Base-by-base conservation (phyloP, 2,888 invertebrate genomes). In the Aporophyla nigra region DNA sequence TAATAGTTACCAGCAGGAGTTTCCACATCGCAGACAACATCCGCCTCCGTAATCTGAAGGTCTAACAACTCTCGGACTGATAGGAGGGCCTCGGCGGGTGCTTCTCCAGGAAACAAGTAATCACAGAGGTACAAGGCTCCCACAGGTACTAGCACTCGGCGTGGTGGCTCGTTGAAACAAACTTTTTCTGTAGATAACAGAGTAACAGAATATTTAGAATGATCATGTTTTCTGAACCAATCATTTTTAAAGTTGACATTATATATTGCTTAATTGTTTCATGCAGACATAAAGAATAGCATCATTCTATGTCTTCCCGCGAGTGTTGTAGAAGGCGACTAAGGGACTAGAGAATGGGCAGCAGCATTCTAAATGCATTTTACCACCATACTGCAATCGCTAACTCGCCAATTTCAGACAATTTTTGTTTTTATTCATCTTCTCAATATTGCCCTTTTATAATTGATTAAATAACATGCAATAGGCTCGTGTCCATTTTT, bases 51-150 rank as follows among this genome's bases (percentile, higher is more conserved):
- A 71, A 99, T 97, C 86, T 98, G 97, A 63, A 99, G 94, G 92
- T 98, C 99, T 21, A 99, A 96, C 72, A 99, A 96, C 92, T 99
- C 99, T 87, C 98, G 97, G 10, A 99, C 97, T 2, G 99, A 98
- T 58, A 98, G 97, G 61, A 98, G 97, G 0, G 98, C 98, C 89
- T 99, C 99, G 16, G 98, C 97, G 0, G 98, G 97, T 0, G 98
- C 98, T 95, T 99, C 99, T 0, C 99, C 99, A 43, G 99, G 99
- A 92, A 99, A 99, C 72, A 99, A 95, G 93, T 99, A 99, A 93
- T 99, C 99, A 71, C 98, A 99, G 54, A 99, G 97, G 82, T 98
- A 98, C 62, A 99, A 96, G 0, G 94, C 88, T 0, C 95, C 96
- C 7, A 98, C 96, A n/a, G 97, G 97, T 27, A 98, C 98, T 76